phyloP scores from a whole-genome alignment of 1,140 invertebrate genomes.

The Drosophila lini region DNA sequence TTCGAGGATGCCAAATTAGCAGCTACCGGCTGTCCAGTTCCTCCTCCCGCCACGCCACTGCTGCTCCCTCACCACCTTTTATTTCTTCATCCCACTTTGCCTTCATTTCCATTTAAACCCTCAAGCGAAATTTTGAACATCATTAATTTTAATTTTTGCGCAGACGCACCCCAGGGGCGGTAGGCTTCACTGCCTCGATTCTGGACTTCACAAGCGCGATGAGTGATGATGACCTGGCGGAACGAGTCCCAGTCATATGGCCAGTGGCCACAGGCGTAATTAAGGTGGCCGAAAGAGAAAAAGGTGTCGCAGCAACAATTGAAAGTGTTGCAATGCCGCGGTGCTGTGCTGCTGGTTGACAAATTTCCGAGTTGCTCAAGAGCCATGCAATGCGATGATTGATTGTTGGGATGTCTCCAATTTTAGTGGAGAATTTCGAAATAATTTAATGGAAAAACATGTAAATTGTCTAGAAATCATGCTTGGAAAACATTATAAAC shows the following conservation, averaged over 20 bases:
- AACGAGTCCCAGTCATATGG: conserved; percentile 32
- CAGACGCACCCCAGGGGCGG: conserved; percentile 62
- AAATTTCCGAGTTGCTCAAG: conserved; percentile 20
- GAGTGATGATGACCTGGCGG: conserved; percentile 45
- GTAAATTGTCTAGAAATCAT: background rate
- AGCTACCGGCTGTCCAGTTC: conserved; percentile 55
- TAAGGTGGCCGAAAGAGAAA: conserved; percentile 44
- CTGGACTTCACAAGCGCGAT: conserved; percentile 43
- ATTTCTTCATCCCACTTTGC: conserved; percentile 25
- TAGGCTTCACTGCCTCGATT: conserved; percentile 56
- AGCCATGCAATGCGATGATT: conserved; percentile 25
- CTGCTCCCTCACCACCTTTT: conserved; percentile 10
- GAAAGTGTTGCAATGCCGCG: conserved; percentile 45
- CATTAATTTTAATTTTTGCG: conserved; percentile 83
- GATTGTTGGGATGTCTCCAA: conserved; percentile 14
- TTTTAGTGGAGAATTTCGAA: conserved; percentile 9
- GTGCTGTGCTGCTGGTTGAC: conserved; percentile 4
- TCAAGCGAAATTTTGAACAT: conserved; percentile 65
- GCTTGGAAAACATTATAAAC: background rate
- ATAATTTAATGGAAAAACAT: background rate
- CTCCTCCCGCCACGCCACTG: conserved; percentile 4
- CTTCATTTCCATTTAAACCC: conserved; percentile 49
- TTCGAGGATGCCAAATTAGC: conserved; percentile 65
- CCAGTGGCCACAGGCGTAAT: conserved; percentile 42
- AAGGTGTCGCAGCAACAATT: conserved; percentile 42